These are phyloP conservation scores for Mallotus villosus DNA, from an alignment of 2,797 vertebrate species.

Conservation along the genomic window DNA sequence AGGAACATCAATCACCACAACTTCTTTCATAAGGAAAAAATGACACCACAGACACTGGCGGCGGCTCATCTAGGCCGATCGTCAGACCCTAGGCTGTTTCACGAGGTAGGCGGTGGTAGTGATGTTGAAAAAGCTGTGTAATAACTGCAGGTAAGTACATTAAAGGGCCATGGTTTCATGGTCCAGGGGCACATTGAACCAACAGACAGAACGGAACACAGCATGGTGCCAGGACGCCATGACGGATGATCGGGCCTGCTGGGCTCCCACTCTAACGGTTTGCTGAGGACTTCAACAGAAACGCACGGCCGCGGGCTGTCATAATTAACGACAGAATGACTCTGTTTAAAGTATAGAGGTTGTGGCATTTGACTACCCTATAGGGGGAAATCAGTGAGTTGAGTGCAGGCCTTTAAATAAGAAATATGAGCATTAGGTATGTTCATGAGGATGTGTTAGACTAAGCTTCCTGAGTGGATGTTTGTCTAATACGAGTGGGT, in stretches of 20 bases:
- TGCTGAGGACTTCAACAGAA: conserved; percentile 17
- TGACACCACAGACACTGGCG: neutral
- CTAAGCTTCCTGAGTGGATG: neutral
- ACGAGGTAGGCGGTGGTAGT: neutral
- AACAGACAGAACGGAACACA: conserved; percentile 5
- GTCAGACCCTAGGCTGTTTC: neutral
- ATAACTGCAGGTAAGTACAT: conserved; percentile 5
- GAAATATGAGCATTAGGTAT: neutral
- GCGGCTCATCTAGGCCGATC: neutral
- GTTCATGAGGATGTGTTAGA: neutral
- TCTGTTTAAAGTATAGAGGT: neutral
- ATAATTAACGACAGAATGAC: conserved; percentile 8
- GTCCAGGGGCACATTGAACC: conserved; percentile 17
- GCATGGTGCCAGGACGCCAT: neutral
- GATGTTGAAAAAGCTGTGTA: neutral
- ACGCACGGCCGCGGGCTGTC: conserved; percentile 9
- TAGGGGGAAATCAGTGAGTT: neutral
- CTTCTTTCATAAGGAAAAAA: neutral
- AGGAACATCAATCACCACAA: neutral
- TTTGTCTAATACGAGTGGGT: no score
- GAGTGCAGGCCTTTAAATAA: neutral
- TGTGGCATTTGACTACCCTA: conserved; percentile 1
- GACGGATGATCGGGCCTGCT: conserved; percentile 10
- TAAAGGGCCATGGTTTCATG: conserved; percentile 1
- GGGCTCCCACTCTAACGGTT: conserved; percentile 17